Conservation (phyloP, 2,113 vertebrate genomes). For the Lophochroa leadbeateri region DNA sequence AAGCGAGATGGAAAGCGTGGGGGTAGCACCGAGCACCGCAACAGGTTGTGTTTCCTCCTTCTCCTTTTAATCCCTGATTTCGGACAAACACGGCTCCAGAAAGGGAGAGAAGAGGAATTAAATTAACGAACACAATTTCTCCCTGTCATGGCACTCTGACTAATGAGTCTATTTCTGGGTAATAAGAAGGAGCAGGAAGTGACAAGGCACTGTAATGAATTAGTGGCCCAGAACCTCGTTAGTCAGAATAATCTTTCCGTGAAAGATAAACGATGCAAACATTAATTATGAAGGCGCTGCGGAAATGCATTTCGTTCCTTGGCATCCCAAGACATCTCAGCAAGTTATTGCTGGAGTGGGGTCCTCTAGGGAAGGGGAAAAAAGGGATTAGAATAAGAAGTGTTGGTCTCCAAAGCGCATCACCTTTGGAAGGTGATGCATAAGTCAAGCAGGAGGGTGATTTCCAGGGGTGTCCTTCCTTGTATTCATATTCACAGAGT, state of each 20-base stretch:
- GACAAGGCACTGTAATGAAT: slow-evolving; percentile 84
- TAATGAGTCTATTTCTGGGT: slow-evolving; percentile 86
- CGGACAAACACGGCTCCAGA: slow-evolving; percentile 59
- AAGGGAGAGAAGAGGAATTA: slow-evolving; percentile 76
- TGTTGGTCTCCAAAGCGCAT: background rate
- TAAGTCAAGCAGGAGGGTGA: background rate
- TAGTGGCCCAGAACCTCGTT: slow-evolving; percentile 88
- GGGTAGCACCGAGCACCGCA: background rate
- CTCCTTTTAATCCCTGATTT: slow-evolving; percentile 55
- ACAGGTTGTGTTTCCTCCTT: background rate
- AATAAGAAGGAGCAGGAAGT: slow-evolving; percentile 87
- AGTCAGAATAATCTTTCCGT: slow-evolving; percentile 85
- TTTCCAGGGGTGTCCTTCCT: background rate
- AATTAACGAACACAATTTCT: slow-evolving; percentile 84
- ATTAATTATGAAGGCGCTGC: slow-evolving; percentile 87
- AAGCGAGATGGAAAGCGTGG: background rate
- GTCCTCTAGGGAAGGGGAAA: background rate
- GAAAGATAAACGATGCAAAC: slow-evolving; percentile 88
- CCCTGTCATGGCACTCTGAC: slow-evolving; percentile 79
- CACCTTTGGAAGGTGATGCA: background rate
- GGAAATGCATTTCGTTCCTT: slow-evolving; percentile 83
- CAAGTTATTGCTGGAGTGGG: slow-evolving; percentile 60
- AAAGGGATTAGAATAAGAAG: background rate
- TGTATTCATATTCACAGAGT: background rate
- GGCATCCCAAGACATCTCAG: slow-evolving; percentile 68